Base-by-base conservation (phyloP, 2,888 invertebrate species). In the Exephanes ischioxanthus region DNA sequence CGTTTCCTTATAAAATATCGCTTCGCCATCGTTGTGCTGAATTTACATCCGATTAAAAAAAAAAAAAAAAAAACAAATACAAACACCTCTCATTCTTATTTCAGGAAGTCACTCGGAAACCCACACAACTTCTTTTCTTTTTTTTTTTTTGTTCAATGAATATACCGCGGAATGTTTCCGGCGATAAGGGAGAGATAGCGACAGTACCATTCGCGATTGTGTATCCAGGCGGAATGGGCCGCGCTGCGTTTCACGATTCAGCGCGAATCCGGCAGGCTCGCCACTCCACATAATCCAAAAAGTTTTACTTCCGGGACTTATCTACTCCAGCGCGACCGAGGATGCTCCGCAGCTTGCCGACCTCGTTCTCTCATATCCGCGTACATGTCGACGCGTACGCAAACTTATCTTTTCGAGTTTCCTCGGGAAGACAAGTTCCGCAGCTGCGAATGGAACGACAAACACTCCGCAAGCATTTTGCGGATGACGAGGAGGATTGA, bases 391-490 rank as follows among this genome's bases (percentile, higher is more conserved):
- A 53, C 45, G 58, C 58, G 73, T 81, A 83, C 76, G 82, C 80
- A 85, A 85, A 87, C 85, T 87, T 87, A 85, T 87, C 83, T 83
- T 83, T 85, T 87, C 71, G 48, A 83, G 80, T 84, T 80, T 79
- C 30, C 73, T 71, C 63, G 63, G 63, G 4, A 63, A 33, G 19
- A 55, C 71, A 85, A 85, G 87, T 87, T 87, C 68, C 70, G 41
- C 68, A 83, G 79, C 79, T 75, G 83, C 53, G 70, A 79, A 70
- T 67, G 75, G 67, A 70, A 83, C 80, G 83, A 85, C 83, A 87
- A 83, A 85, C 73, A 73, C 78, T 83, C 66, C 51, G 55, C 41
- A 37, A 63, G 63, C 16, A 16, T 30, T 53, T 70, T 22, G 63
- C 16, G 45, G 45, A 48, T 48, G 33, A 16, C 30, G 16, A 33